Conservation (phyloP, 2,797 vertebrate genomes). For the Galaxias olidus region DNA sequence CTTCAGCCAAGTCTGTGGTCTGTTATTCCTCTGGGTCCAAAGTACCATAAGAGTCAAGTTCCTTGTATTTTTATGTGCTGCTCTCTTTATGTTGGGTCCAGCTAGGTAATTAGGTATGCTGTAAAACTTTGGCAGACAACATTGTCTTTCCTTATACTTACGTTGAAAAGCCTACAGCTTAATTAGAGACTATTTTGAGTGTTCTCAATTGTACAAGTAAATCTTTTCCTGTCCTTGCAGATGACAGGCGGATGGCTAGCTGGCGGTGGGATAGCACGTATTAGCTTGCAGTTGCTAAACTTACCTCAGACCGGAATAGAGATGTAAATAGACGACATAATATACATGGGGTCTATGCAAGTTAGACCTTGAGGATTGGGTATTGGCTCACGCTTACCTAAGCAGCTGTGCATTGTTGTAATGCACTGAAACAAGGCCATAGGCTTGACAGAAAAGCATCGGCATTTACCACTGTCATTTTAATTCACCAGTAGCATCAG, state of each 20-base stretch:
- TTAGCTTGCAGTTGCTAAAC: slow-evolving; percentile 5
- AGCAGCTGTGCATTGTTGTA: no score
- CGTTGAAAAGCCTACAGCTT: slow-evolving; percentile 24
- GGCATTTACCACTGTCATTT: no score
- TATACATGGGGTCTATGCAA: neutral
- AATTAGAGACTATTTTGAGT: slow-evolving; percentile 13
- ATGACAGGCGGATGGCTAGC: slow-evolving; percentile 12
- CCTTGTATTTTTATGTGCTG: slow-evolving; percentile 8
- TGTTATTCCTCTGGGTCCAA: neutral
- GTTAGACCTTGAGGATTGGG: no score
- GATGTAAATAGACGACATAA: neutral
- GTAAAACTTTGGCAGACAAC: slow-evolving; percentile 4
- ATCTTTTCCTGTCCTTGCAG: slow-evolving; percentile 14
- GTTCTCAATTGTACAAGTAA: slow-evolving; percentile 13
- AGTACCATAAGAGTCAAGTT: slow-evolving; percentile 25
- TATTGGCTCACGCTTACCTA: no score
- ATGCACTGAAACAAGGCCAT: no score
- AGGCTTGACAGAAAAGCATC: no score
- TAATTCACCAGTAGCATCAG: no score
- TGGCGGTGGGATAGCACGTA: neutral
- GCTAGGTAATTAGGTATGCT: neutral
- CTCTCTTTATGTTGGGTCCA: slow-evolving; percentile 14
- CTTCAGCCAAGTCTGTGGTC: neutral
- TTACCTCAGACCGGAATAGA: neutral
- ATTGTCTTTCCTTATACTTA: slow-evolving; percentile 20